Percentiles rank a stretch among this genome's conserved stretches.
phyloP scores from a whole-genome alignment of 2,113 vertebrate genomes.

The Pungitius pungitius region DNA sequence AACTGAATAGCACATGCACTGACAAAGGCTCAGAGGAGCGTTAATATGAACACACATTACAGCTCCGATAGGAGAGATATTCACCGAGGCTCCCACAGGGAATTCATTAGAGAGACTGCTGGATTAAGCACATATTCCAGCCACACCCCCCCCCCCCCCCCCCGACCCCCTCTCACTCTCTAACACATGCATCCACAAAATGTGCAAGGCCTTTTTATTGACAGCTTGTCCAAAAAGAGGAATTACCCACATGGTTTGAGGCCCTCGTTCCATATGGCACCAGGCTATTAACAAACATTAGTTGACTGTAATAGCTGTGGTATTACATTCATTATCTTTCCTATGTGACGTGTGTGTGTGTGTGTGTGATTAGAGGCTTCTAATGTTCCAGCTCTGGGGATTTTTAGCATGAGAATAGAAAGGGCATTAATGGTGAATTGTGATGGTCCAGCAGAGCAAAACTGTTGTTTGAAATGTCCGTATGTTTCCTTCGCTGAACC shows the following conservation, averaged over 20 bases:
- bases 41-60: constrained; percentile 38
- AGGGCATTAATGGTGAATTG: constrained; percentile 69
- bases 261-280: constrained; percentile 70
- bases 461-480: constrained; percentile 56
- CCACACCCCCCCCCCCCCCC: not conserved
- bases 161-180: not conserved
- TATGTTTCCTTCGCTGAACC: constrained; percentile 20
- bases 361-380: constrained; percentile 71
- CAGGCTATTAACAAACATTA: constrained; percentile 77
- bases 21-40: constrained; percentile 38
- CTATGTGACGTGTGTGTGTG: constrained; percentile 53
- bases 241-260: constrained; percentile 72
- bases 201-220: constrained; percentile 59
- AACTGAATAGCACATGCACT: constrained; percentile 29
- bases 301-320: constrained; percentile 69
- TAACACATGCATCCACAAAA: constrained; percentile 51
- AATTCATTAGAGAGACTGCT: constrained; percentile 63
- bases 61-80: constrained; percentile 48
- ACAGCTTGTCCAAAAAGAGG: constrained; percentile 75
- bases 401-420: constrained; percentile 73
- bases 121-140: constrained; percentile 62
- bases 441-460: constrained; percentile 62
- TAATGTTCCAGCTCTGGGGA: constrained; percentile 74
- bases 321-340: constrained; percentile 76
- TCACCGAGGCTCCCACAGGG: constrained; percentile 42